These are phyloP conservation scores for Aratinga solstitialis DNA, from an alignment of 2,797 vertebrate genomes.

Conservation along the genomic window DNA sequence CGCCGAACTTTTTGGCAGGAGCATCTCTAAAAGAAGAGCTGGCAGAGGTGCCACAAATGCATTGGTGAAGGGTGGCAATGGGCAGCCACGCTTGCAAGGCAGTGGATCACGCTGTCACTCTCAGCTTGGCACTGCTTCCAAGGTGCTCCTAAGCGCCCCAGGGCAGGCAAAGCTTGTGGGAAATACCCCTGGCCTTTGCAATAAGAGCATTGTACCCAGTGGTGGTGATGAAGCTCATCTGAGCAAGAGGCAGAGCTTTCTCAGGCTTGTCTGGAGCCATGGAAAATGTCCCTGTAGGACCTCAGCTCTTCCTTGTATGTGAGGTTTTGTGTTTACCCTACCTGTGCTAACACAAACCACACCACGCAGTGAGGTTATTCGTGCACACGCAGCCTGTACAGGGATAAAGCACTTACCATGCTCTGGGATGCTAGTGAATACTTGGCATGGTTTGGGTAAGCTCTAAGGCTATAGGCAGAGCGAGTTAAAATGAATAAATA, in stretches of 20 bases:
- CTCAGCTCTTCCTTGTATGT: not conserved
- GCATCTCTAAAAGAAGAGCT: not conserved
- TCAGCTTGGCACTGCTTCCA: not conserved
- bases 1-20: not conserved
- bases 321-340: not conserved
- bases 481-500: not conserved
- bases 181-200: not conserved
- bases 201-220: accelerated
- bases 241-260: not conserved
- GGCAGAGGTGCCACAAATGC: accelerated
- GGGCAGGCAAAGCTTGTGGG: not conserved
- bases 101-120: not conserved
- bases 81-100: not conserved
- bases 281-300: not conserved
- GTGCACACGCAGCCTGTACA: not conserved
- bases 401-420: not conserved
- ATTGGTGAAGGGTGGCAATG: not conserved
- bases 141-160: not conserved
- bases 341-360: not conserved
- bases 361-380: not conserved
- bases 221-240: not conserved
- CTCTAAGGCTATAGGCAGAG: not conserved
- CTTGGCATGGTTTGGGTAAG: not conserved
- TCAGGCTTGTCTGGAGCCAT: not conserved
- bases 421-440: not conserved